A percentile compares a stretch with the other conserved stretches of the same genome.
These are phyloP conservation scores for Hipposideros larvatus DNA, from an alignment of 2,797 vertebrate genomes.

Conservation along the genomic window DNA sequence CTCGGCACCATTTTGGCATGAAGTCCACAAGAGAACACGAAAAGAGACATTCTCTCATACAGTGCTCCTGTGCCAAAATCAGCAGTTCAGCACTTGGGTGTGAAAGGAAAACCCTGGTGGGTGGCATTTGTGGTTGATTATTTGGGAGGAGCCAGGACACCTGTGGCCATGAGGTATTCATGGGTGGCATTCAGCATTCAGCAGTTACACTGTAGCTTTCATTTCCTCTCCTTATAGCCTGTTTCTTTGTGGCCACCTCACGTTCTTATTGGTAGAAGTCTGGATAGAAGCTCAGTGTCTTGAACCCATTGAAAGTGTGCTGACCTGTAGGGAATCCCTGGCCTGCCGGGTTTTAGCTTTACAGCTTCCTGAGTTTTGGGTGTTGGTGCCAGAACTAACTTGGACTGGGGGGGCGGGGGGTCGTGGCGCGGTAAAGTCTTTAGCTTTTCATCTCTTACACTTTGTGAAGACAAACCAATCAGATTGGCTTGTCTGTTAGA, in stretches of 20 bases:
- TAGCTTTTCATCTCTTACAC: background rate
- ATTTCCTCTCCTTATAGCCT: background rate
- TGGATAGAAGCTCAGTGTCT: background rate
- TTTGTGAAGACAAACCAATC: background rate
- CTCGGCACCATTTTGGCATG: background rate
- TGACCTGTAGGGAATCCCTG: background rate
- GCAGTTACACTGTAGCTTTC: background rate
- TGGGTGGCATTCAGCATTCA: fast-evolving
- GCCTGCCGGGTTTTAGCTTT: background rate
- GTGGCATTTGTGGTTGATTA: background rate
- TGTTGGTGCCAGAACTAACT: background rate
- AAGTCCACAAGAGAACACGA: background rate
- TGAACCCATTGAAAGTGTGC: background rate
- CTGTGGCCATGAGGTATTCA: background rate
- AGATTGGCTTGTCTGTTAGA: background rate
- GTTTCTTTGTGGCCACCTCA: background rate
- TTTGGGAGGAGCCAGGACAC: background rate
- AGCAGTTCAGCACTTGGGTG: background rate
- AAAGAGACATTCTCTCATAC: background rate
- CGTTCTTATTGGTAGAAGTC: background rate
- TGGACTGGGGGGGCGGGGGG: background rate
- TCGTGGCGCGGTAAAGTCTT: background rate
- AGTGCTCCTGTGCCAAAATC: background rate
- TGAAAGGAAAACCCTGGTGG: background rate
- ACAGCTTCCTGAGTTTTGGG: background rate